Evolutionary conservation across 1,140 invertebrate species (phyloP).

Genomic region (Papilio machaon): DNA sequence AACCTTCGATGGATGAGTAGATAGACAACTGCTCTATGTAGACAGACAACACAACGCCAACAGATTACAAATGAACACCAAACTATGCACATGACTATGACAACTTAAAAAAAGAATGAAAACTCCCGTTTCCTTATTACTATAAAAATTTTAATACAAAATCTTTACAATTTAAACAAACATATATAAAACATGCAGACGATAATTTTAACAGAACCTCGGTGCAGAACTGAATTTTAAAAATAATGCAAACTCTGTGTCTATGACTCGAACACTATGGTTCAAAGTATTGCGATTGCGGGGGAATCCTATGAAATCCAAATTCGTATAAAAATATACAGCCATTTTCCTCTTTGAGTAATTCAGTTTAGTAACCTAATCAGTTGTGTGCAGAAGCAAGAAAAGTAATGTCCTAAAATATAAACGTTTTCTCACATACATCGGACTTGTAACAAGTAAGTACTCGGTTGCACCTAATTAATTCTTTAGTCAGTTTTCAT

Average conservation of each 20-base stretch:
- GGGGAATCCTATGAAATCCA: not conserved
- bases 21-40: too few relatives aligned
- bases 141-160: too few relatives aligned
- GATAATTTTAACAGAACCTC: not conserved
- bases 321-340: not conserved
- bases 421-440: not conserved
- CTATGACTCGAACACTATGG: not conserved
- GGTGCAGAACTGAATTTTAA: too few relatives aligned
- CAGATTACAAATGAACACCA: not conserved
- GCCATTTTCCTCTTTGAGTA: too few relatives aligned
- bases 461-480: not conserved
- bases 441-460: not conserved
- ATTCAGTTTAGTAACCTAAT: not conserved
- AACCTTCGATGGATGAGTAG: too few relatives aligned
- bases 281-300: not conserved
- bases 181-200: too few relatives aligned
- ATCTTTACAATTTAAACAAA: too few relatives aligned
- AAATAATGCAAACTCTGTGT: too few relatives aligned
- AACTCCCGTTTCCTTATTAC: too few relatives aligned
- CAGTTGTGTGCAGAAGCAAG: not conserved
- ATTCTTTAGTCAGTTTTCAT: not conserved
- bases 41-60: too few relatives aligned
- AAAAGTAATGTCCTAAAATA: not conserved
- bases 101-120: too few relatives aligned
- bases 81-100: too few relatives aligned